Base-by-base conservation (phyloP, 2,888 invertebrate genomes). In the Alentia gelatinosa region DNA sequence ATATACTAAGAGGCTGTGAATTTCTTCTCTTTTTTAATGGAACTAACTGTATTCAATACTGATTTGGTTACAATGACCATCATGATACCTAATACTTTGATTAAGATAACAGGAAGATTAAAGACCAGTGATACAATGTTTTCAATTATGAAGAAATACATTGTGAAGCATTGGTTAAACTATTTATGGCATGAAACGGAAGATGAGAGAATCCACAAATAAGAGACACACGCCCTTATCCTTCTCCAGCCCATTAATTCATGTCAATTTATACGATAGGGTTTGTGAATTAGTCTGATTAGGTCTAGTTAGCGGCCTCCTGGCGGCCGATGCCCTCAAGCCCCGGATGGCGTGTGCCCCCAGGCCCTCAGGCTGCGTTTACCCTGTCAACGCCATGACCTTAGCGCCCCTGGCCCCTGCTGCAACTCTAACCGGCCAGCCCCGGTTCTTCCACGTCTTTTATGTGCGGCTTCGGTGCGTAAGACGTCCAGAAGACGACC, bases 381-480 rank as follows among this genome's bases (percentile, higher is more conserved):
- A 56, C 19, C 56, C 56, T 56, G 56, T 56, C 56, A 56, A n/a
- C 56, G n/a, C 47, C 19, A 47, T 19, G 47, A 19, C 47, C 47
- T 47, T 47, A 47, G 9, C 47, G 56, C 56, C 79, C 79, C 79
- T 39, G 3, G 35, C 4, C 35, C 26, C 39, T 19, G 37, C 79
- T 37, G 26, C 1, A 4, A 37, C 79, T 79, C 68, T 68, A 26
- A 3, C 79, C 35, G 15, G 5, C 35, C 39, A 37, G 37, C 35
- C 9, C 79, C 79, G 5, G 5, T n/a, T 4, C 56, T 19, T 56
- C 56, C 56, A 56, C 56, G 56, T 56, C 56, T 56, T 56, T 56
- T 56, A 56, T 56, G 56, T 56, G 56, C 56, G 56, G 56, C 56
- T 56, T 56, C 56, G n/a, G 56, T 56, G 56, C n/a, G 56, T 56